These are phyloP conservation scores for Glareola pratincola DNA, from an alignment of 2,113 vertebrate genomes.

Conservation along the genomic window DNA sequence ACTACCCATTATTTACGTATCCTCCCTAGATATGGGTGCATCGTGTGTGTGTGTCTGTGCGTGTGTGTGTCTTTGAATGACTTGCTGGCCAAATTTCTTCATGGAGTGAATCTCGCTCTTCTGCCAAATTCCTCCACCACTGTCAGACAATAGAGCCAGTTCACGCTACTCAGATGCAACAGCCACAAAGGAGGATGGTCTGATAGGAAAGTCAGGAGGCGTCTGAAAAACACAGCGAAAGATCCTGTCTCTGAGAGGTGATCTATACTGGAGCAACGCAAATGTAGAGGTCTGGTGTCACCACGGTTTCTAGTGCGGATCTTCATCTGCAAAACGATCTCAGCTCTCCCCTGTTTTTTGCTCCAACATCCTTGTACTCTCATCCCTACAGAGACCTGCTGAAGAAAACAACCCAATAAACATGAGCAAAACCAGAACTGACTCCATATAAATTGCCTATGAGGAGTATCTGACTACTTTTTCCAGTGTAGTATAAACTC, in stretches of 20 bases:
- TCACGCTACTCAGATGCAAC: not conserved
- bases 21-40: not conserved
- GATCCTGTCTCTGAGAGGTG: not conserved
- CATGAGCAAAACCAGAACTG: not conserved
- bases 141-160: not conserved
- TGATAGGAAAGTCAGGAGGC: not conserved
- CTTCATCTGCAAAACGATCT: not conserved
- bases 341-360: not conserved
- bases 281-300: not conserved
- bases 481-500: not conserved
- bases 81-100: not conserved
- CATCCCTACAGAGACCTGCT: not conserved
- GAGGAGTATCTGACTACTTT: not conserved
- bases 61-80: rapidly evolving
- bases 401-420: not conserved
- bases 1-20: not conserved
- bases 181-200: not conserved
- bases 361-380: not conserved
- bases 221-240: not conserved
- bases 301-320: not conserved
- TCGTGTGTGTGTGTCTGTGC: too few relatives aligned
- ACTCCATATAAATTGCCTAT: not conserved
- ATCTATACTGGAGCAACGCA: not conserved
- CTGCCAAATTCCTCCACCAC: not conserved
- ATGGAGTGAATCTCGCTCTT: not conserved